Percentiles rank a stretch among this genome's conserved stretches.
Conservation (phyloP, 2,797 vertebrate genomes). For the Thaleichthys pacificus region DNA sequence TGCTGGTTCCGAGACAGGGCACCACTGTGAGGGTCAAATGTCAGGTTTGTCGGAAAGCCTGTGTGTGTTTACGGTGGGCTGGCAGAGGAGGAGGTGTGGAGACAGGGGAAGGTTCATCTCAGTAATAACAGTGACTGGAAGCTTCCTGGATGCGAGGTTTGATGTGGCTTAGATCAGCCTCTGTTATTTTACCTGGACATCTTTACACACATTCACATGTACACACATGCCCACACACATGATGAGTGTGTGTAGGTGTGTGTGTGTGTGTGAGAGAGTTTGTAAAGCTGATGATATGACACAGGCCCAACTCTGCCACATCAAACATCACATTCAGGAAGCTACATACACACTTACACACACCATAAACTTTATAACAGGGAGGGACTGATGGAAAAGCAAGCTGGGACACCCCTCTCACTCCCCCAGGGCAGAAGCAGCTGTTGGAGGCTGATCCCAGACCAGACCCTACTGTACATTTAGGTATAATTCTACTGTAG, state of each 20-base stretch:
- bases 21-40: slow-evolving; percentile 15
- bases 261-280: too few relatives aligned
- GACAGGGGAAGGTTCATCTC: slow-evolving; percentile 37
- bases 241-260: too few relatives aligned
- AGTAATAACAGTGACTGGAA: slow-evolving; percentile 62
- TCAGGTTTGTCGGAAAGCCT: neutral
- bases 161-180: slow-evolving; percentile 67
- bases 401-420: slow-evolving; percentile 39
- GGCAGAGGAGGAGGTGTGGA: neutral
- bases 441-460: slow-evolving; percentile 3
- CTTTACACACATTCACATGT: slow-evolving; percentile 33
- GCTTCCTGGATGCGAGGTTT: slow-evolving; percentile 67
- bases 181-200: slow-evolving; percentile 56
- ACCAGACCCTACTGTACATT: neutral
- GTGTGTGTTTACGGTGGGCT: slow-evolving; percentile 13
- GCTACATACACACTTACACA: neutral
- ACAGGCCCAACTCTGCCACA: too few relatives aligned
- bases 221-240: slow-evolving; percentile 13
- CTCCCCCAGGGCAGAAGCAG: slow-evolving; percentile 2
- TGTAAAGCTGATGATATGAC: too few relatives aligned
- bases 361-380: slow-evolving; percentile 11
- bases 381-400: slow-evolving; percentile 55
- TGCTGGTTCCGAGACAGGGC: slow-evolving; percentile 48
- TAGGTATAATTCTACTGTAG: neutral
- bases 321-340: too few relatives aligned